phyloP scores from a whole-genome alignment of 2,113 vertebrate genomes.

The Cochlearius cochlearius region DNA sequence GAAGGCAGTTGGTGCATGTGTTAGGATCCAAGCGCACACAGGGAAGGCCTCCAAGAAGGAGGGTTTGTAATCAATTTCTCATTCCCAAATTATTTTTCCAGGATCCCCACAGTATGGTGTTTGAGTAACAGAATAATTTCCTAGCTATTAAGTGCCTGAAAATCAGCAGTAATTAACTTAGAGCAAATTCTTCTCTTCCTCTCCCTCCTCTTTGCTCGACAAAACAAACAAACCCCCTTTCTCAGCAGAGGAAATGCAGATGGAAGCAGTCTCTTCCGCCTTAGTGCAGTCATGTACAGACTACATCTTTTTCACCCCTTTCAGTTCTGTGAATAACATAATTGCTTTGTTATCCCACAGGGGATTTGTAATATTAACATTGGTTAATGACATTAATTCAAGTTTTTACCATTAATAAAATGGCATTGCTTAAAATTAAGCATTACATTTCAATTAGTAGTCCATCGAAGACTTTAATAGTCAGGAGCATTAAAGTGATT shows the following conservation, averaged over 20 bases:
- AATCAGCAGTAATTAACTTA: constrained; percentile 54
- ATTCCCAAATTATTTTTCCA: constrained; percentile 42
- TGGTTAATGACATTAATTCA: constrained; percentile 71
- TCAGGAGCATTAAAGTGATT: constrained; percentile 42
- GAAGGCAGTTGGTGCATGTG: background rate
- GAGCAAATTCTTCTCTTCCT: constrained; percentile 6
- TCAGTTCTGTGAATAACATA: constrained; percentile 54
- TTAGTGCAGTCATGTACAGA: background rate
- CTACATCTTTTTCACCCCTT: background rate
- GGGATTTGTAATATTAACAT: constrained; percentile 68
- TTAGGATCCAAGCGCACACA: background rate
- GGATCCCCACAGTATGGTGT: constrained; percentile 25
- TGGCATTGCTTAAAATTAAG: constrained; percentile 67
- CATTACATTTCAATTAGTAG: constrained; percentile 70
- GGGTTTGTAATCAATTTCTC: constrained; percentile 14
- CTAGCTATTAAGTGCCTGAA: constrained; percentile 38
- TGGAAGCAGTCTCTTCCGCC: background rate
- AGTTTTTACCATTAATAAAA: constrained; percentile 73
- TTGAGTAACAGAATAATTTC: constrained; percentile 58
- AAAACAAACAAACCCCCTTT: constrained; percentile 9
- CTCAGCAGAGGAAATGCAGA: background rate
- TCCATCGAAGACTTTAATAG: constrained; percentile 52
- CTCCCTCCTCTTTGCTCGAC: constrained; percentile 14
- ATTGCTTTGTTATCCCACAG: constrained; percentile 66
- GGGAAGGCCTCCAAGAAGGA: background rate